Evolutionary conservation across 2,113 vertebrate genomes (phyloP).

Genomic region (Spizaetus ornatus): DNA sequence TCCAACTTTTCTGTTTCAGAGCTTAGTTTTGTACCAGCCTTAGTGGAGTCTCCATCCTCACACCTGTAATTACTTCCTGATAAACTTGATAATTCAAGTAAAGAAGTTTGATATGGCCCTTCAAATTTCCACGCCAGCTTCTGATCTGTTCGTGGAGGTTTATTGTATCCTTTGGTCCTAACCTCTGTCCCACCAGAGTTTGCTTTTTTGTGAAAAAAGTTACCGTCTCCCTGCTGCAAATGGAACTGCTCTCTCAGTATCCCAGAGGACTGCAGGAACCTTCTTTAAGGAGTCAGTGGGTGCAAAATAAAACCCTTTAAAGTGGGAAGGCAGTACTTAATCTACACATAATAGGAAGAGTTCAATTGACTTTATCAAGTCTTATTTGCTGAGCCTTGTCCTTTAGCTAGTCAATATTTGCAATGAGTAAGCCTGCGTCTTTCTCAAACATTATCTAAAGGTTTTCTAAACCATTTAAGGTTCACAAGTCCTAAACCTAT

Average conservation of each 20-base stretch:
- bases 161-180: neutral
- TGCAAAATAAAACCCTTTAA: neutral
- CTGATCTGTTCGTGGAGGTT: neutral
- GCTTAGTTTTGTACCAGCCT: neutral
- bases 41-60: neutral
- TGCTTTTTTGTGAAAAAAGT: neutral
- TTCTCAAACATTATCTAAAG: neutral
- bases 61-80: neutral
- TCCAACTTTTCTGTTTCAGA: neutral
- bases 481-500: neutral
- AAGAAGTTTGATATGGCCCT: neutral
- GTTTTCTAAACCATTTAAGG: neutral
- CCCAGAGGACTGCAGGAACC: neutral
- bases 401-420: conserved; percentile 42
- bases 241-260: neutral
- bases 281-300: neutral
- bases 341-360: neutral
- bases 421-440: neutral
- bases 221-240: neutral
- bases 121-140: neutral
- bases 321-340: neutral
- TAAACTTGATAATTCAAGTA: neutral
- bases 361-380: neutral
- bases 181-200: neutral
- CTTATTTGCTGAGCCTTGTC: neutral